Evolutionary conservation across 2,797 vertebrate genomes (phyloP), one percentile per base, ranked within the genome.

Genomic region (Poliocrania exsul): DNA sequence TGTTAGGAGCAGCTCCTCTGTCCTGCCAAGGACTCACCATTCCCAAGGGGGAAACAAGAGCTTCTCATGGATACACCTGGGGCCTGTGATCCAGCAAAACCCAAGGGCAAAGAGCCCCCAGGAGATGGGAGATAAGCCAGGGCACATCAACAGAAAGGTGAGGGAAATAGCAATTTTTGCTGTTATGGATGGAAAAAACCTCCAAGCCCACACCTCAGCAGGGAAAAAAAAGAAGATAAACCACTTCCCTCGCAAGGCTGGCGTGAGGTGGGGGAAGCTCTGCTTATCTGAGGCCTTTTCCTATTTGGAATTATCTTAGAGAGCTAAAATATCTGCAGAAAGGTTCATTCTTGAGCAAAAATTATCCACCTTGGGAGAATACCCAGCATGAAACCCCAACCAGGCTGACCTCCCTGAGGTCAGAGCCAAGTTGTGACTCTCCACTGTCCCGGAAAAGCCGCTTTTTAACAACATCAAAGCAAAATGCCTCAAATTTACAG

Each of bases 401-500:
- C 81, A 85, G 84, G 53, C 29, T 50, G 77, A 86, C 46, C 44
- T 42, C 72, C 77, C 40, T 29, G 64, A 89, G 86, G 80, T 71
- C 86, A 85, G 80, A 81, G 62, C 77, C 88, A 81, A 91, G 66
- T 78, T 72, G 49, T 5, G 4, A 26, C 61, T 81, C 93, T 86
- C 77, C 80, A 70, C 40, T 10, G 38, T 71, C 84, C 93, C 4
- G 47, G 93, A 96, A 93, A 95, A 93, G 90, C 62, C 3, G 10
- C 84, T 95, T 88, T 80, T 87, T 86, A 84, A 79, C 50, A 13
- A 67, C 93, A 96, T 96, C 95, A 96, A 96, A 96, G 96, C 73
- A 80, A 92, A 94, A 96, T 82, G 93, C 93, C 96, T 93, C 74
- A 90, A 91, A 92, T 91, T 91, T 94, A 88, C 88, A 93, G 93